These are phyloP conservation scores for Paradoxurus hermaphroditus DNA, from an alignment of 2,113 vertebrate genomes.

Conservation along the genomic window DNA sequence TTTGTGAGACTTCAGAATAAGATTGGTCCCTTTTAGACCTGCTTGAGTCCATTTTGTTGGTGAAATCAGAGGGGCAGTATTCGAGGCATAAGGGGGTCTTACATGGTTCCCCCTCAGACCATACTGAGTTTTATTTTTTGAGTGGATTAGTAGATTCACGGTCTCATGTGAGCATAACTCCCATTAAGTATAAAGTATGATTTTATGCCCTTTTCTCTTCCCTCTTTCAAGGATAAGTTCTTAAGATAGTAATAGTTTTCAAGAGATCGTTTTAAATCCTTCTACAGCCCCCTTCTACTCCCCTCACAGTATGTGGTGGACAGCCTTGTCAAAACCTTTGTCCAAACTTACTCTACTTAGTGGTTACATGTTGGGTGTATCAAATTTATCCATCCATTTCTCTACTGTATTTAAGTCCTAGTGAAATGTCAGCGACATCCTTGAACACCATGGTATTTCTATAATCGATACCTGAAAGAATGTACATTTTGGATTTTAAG, in stretches of 20 bases:
- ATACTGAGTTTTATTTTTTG: not conserved
- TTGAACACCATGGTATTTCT: not conserved
- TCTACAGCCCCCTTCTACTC: not conserved
- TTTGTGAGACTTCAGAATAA: not conserved
- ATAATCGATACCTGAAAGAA: not conserved
- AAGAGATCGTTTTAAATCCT: not conserved
- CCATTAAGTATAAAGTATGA: not conserved
- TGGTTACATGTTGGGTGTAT: not conserved
- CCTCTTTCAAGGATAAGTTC: not conserved
- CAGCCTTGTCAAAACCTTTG: not conserved
- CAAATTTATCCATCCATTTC: not conserved
- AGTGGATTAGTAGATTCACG: not conserved
- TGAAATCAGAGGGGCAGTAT: not conserved
- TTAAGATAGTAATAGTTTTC: not conserved
- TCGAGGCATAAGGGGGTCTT: not conserved
- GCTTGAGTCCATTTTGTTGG: not conserved
- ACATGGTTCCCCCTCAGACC: rapidly evolving
- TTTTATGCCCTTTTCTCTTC: not conserved
- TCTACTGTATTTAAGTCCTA: no score
- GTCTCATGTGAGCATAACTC: not conserved
- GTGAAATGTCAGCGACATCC: not conserved
- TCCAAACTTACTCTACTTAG: not conserved
- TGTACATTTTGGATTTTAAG: conserved; percentile 9
- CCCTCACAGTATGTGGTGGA: not conserved
- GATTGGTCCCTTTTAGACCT: not conserved